A percentile compares a stretch with the other conserved stretches of the same genome.
Evolutionary conservation across 2,888 invertebrate species (phyloP).

Genomic region (Syrphus vitripennis): DNA sequence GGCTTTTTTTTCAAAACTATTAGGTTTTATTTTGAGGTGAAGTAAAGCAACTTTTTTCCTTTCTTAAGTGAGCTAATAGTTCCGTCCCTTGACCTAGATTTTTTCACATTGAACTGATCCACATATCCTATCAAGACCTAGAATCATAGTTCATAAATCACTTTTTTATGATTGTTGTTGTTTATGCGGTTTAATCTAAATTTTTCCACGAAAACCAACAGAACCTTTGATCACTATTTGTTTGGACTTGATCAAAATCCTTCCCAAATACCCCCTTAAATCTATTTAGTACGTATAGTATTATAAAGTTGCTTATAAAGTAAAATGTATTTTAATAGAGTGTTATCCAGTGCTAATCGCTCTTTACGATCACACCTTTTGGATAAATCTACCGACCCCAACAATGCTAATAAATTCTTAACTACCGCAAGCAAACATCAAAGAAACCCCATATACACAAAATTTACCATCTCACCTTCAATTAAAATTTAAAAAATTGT

Average conservation of each 20-base stretch:
- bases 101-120: background rate
- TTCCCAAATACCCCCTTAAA: background rate
- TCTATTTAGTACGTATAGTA: background rate
- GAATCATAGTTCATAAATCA: background rate
- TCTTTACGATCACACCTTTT: constrained; percentile 31
- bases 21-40: no score
- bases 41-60: no score
- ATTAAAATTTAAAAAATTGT: constrained; percentile 9
- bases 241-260: background rate
- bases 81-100: background rate
- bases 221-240: background rate
- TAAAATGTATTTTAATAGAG: background rate
- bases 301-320: background rate
- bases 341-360: constrained; percentile 17
- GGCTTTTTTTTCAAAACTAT: no score
- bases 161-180: background rate
- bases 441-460: background rate
- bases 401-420: constrained; percentile 1
- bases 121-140: background rate
- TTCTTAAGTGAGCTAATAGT: background rate
- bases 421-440: constrained; percentile 4
- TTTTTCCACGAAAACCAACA: background rate
- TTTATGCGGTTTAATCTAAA: background rate
- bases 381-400: constrained; percentile 14
- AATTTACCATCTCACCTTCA: background rate